Evolutionary conservation across 2,113 vertebrate species (phyloP).

Genomic region (Aplodontia rufa): DNA sequence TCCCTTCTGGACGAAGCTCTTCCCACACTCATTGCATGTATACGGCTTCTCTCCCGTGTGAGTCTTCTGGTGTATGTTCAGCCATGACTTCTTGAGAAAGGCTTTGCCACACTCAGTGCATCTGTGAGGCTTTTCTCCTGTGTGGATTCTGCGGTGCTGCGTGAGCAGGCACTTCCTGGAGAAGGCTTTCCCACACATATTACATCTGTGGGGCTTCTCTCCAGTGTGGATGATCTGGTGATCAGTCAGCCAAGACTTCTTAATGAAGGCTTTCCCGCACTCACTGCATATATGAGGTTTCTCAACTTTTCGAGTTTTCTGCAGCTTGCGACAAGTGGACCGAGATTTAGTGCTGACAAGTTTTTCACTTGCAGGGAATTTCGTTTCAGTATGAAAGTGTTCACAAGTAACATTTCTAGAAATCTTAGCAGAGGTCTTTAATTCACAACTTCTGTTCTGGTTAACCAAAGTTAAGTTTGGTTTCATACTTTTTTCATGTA

Average conservation of each 20-base stretch:
- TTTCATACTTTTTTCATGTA: background rate
- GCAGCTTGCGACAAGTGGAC: background rate
- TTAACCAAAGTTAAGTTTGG: background rate
- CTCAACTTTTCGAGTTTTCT: conserved; percentile 46
- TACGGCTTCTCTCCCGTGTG: conserved; percentile 65
- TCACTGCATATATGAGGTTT: conserved; percentile 53
- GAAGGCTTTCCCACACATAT: conserved; percentile 57
- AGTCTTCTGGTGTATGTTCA: conserved; percentile 48
- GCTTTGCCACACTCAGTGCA: conserved; percentile 51
- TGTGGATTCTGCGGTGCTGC: conserved; percentile 44
- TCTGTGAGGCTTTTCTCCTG: conserved; percentile 11
- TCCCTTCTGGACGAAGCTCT: conserved; percentile 65
- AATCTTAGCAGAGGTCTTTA: background rate
- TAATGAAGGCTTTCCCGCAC: conserved; percentile 58
- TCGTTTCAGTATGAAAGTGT: background rate
- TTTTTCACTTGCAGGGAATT: conserved; percentile 37
- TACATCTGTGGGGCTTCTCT: conserved; percentile 47
- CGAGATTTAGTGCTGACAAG: conserved; percentile 32
- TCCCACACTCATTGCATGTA: conserved; percentile 68
- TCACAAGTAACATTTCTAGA: background rate
- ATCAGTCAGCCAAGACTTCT: conserved; percentile 48
- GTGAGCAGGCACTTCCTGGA: conserved; percentile 54
- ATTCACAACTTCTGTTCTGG: background rate
- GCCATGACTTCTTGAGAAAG: conserved; percentile 30
- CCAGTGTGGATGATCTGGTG: conserved; percentile 50